Evolutionary conservation across 1,140 invertebrate species (phyloP).

Genomic region (Cecropterus lyciades): DNA sequence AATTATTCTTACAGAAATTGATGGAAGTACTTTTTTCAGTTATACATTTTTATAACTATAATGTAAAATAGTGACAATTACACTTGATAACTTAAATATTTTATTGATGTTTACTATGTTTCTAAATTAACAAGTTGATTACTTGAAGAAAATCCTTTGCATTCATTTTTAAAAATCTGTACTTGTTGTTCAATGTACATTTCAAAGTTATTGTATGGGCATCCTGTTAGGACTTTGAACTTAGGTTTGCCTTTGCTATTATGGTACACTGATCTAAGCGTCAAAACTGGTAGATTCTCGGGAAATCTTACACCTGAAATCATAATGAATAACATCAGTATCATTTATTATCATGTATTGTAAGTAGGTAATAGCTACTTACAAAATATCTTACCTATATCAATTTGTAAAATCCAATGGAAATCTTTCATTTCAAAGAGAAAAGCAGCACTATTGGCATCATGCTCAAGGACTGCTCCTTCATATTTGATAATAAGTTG

Average conservation of each 20-base stretch:
- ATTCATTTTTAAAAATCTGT: constrained; percentile 78
- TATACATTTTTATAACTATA: too few relatives aligned
- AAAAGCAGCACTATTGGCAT: constrained; percentile 76
- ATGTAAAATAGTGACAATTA: too few relatives aligned
- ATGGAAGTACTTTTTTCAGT: too few relatives aligned
- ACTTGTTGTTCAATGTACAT: constrained; percentile 77
- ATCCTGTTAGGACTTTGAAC: constrained; percentile 67
- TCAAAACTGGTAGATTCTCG: constrained; percentile 71
- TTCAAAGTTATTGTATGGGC: constrained; percentile 76
- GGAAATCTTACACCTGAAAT: constrained; percentile 67
- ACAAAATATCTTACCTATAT: constrained; percentile 78
- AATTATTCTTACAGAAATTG: too few relatives aligned
- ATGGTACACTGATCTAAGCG: constrained; percentile 77
- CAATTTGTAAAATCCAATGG: constrained; percentile 81
- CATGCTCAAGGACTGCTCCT: constrained; percentile 78
- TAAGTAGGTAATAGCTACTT: too few relatives aligned
- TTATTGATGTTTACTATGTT: background rate
- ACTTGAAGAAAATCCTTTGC: constrained; percentile 50
- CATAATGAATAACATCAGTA: constrained; percentile 3
- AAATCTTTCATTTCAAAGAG: constrained; percentile 79
- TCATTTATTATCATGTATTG: too few relatives aligned
- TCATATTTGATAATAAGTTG: constrained; percentile 80
- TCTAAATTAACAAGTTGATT: constrained; percentile 59
- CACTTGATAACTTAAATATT: too few relatives aligned
- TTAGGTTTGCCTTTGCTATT: constrained; percentile 72